These are phyloP conservation scores for Coenonympha glycerion DNA, from an alignment of 2,888 invertebrate species.

Conservation along the genomic window DNA sequence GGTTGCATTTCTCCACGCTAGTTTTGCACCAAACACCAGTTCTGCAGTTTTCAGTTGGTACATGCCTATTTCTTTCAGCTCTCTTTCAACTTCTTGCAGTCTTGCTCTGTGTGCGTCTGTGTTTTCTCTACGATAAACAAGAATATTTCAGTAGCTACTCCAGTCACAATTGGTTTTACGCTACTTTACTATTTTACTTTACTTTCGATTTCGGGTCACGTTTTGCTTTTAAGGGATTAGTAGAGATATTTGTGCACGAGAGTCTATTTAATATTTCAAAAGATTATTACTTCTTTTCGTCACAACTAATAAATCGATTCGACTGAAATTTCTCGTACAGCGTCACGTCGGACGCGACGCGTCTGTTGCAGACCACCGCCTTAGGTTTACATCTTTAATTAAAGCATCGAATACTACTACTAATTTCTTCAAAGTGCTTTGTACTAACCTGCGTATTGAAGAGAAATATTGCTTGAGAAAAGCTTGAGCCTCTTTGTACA, in stretches of 20 bases:
- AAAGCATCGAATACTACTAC: no score
- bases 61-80: slow-evolving; percentile 83
- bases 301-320: no score
- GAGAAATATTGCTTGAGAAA: slow-evolving; percentile 93
- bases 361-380: no score
- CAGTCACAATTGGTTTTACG: no score
- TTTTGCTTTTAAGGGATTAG: no score
- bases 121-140: slow-evolving; percentile 75
- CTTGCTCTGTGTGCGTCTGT: slow-evolving; percentile 85
- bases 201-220: no score
- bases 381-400: no score
- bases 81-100: slow-evolving; percentile 85
- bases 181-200: no score
- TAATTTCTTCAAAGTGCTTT: no score
- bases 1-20: slow-evolving; percentile 95
- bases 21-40: slow-evolving; percentile 93
- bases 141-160: neutral
- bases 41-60: slow-evolving; percentile 94
- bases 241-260: no score
- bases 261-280: neutral
- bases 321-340: no score
- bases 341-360: no score
- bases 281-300: neutral
- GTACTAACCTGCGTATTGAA: slow-evolving; percentile 87
- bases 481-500: slow-evolving; percentile 86